Evolutionary conservation across 2,888 invertebrate genomes (phyloP), one percentile per base, ranked within the genome.

Genomic region (Oligia fasciuncula): DNA sequence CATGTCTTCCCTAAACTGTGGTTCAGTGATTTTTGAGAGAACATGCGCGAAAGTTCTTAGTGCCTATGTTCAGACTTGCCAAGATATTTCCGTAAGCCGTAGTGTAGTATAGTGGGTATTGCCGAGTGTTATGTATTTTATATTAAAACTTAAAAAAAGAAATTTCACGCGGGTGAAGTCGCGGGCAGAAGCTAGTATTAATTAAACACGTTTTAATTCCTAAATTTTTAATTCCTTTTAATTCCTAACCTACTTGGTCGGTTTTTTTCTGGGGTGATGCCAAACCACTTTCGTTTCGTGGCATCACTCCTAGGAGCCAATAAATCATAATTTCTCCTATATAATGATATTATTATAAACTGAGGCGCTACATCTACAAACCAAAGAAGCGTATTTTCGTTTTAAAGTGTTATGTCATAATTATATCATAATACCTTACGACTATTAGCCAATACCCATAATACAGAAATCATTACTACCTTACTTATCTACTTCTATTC

Each of bases 321-420:
- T 51, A 43, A 63, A 65, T 76, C 4, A 5, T 54, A 62, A 71
- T 63, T 40, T 4, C 40, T 19, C 43, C 0, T 17, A 17, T 49
- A 23, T 65, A 57, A 49, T 46, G 0, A 29, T 60, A 23, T 62
- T 71, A 23, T 23, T 70, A n/a, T 49, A 23, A 46, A 29, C 19
- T n/a, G 5, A 60, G 51, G 9, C 43, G n/a, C n/a, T 35, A 81
- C 17, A 49, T 83, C 60, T 60, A 14, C 23, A 62, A 62, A 83
- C 4, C 60, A 49, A 83, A 54, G 1, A 65, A 4, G 49, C 19
- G 0, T 60, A 29, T 17, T 29, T 80, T 11, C 0, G 19, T 8
- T 19, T 40, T 62, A 17, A 57, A 35, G 4, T 63, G 6, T 80
- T 80, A 54, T 74, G 46, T 49, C 46, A 57, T n/a, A 19, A 29